Evolutionary conservation across 2,797 vertebrate genomes (phyloP).

Genomic region (Chiroxiphia lanceolata): DNA sequence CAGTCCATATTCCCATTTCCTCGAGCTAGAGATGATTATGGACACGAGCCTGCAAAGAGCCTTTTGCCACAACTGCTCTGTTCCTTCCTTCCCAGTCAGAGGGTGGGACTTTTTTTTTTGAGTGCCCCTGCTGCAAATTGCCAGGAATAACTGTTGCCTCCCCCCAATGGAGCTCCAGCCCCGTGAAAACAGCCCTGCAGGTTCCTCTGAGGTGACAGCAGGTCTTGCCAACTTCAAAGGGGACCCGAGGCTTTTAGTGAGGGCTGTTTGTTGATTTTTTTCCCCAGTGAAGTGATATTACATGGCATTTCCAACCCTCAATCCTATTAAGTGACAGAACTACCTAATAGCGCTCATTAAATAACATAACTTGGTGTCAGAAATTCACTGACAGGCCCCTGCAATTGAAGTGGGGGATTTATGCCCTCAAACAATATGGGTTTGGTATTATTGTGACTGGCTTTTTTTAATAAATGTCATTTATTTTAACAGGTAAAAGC

Average conservation of each 20-base stretch:
- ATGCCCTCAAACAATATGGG: background rate
- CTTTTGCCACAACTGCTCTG: background rate
- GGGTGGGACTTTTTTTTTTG: background rate
- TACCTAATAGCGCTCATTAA: slow-evolving; percentile 69
- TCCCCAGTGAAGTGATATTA: slow-evolving; percentile 64
- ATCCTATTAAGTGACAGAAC: slow-evolving; percentile 66
- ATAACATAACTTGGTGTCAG: slow-evolving; percentile 61
- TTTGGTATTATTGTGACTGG: slow-evolving; percentile 8
- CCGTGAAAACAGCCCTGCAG: slow-evolving; percentile 33
- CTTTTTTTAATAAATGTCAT: background rate
- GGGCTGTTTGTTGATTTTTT: slow-evolving; percentile 67
- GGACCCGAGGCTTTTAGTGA: background rate
- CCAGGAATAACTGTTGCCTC: slow-evolving; percentile 57
- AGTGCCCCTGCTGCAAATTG: slow-evolving; percentile 9
- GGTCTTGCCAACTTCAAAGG: slow-evolving; percentile 50
- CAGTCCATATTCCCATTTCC: background rate
- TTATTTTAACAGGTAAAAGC: slow-evolving; percentile 56
- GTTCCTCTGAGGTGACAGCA: slow-evolving; percentile 54
- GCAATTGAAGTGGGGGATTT: slow-evolving; percentile 37
- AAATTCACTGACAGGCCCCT: slow-evolving; percentile 42
- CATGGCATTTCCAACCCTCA: slow-evolving; percentile 66
- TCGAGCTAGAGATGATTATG: background rate
- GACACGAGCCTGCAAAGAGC: background rate
- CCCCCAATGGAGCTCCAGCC: slow-evolving; percentile 30
- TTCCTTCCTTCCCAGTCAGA: background rate